Evolutionary conservation across 2,797 vertebrate genomes (phyloP).

Genomic region (Mastacembelus armatus): DNA sequence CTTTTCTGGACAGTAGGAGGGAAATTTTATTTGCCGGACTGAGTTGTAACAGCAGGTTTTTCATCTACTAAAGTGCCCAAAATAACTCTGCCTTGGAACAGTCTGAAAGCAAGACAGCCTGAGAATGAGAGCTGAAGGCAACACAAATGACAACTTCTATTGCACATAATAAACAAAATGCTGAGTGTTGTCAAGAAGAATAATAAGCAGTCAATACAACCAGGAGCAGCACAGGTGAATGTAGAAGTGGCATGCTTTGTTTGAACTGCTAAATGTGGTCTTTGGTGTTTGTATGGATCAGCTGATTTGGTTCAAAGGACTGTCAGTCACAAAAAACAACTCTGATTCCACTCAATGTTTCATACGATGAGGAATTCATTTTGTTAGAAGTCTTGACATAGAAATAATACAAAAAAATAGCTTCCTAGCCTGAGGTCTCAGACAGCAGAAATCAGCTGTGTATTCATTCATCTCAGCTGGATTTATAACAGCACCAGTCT

Average conservation of each 20-base stretch:
- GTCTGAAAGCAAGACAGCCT: conserved; percentile 18
- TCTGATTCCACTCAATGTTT: conserved; percentile 3
- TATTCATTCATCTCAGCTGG: conserved; percentile 31
- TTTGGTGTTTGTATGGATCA: neutral
- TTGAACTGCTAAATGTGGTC: conserved; percentile 9
- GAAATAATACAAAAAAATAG: conserved; percentile 35
- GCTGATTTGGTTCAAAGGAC: neutral
- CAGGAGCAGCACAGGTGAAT: conserved; percentile 13
- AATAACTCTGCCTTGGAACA: conserved; percentile 42
- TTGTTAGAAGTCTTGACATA: neutral
- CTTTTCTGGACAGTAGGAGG: neutral
- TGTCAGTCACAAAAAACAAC: neutral
- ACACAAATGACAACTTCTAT: neutral
- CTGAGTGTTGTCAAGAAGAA: conserved; percentile 9
- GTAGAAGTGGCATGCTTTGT: conserved; percentile 2
- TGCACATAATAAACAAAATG: conserved; percentile 26
- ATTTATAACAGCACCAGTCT: conserved; percentile 39
- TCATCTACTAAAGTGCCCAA: conserved; percentile 16
- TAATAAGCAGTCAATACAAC: conserved; percentile 18
- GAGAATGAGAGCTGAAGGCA: conserved; percentile 22
- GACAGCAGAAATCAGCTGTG: conserved; percentile 4
- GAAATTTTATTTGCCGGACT: conserved; percentile 13
- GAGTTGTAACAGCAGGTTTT: conserved; percentile 25
- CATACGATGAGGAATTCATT: neutral
- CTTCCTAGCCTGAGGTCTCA: conserved; percentile 30